Percentiles rank a stretch among this genome's conserved stretches.
phyloP scores from a whole-genome alignment of 2,113 vertebrate species.

The Neoarius graeffei region DNA sequence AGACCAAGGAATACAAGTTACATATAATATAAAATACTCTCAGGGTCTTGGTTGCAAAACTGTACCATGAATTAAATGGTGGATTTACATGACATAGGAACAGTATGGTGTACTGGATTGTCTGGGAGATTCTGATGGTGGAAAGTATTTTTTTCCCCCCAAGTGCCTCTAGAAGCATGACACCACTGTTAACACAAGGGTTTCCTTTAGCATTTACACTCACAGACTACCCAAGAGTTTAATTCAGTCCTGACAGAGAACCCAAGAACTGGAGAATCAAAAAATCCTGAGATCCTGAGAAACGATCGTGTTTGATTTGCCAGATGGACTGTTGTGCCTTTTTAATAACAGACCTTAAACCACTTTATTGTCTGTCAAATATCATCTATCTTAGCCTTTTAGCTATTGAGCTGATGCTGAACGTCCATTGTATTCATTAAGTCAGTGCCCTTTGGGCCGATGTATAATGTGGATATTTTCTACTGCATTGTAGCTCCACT shows the following conservation, averaged over 20 bases:
- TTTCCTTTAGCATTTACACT: not conserved
- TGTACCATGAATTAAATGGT: not conserved
- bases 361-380: slow-evolving; percentile 9
- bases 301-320: not conserved
- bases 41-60: not conserved
- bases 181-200: not conserved
- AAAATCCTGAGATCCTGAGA: not conserved
- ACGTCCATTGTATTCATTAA: slow-evolving; percentile 26
- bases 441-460: not conserved
- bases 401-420: slow-evolving; percentile 6
- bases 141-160: not conserved
- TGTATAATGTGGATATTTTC: slow-evolving; percentile 18
- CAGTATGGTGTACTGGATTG: not conserved
- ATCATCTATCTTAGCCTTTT: not conserved
- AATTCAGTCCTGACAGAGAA: not conserved
- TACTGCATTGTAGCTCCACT: not conserved
- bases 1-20: not conserved
- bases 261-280: not conserved
- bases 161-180: not conserved
- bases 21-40: not conserved
- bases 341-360: not conserved
- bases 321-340: not conserved
- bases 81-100: not conserved
- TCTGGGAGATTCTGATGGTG: not conserved
- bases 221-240: not conserved